Evolutionary conservation across 2,888 invertebrate genomes (phyloP).

Genomic region (Flexamia atlantica): DNA sequence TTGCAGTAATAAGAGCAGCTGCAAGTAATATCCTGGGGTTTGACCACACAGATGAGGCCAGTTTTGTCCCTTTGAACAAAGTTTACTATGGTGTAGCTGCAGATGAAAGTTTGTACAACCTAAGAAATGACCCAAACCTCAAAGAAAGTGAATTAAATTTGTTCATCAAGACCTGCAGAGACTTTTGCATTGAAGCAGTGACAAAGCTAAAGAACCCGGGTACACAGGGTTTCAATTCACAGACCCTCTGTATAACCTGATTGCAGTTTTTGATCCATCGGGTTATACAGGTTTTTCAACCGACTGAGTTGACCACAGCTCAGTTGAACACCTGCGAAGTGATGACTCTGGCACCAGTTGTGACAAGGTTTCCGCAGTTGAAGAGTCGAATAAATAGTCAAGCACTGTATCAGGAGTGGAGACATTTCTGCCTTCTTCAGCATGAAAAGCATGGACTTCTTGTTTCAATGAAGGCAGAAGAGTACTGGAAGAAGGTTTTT

Average conservation of each 20-base stretch:
- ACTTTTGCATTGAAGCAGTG: slow-evolving; percentile 46
- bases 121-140: slow-evolving; percentile 50
- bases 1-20: neutral
- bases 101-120: slow-evolving; percentile 31
- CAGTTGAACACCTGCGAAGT: slow-evolving; percentile 35
- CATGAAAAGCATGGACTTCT: slow-evolving; percentile 26
- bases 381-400: slow-evolving; percentile 40
- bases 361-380: slow-evolving; percentile 54
- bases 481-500: slow-evolving; percentile 60
- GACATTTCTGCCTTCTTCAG: slow-evolving; percentile 53
- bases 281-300: too few relatives aligned
- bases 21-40: slow-evolving; percentile 14
- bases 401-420: slow-evolving; percentile 58
- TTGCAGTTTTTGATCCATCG: slow-evolving; percentile 58
- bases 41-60: slow-evolving; percentile 42
- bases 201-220: slow-evolving; percentile 51
- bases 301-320: too few relatives aligned
- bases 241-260: slow-evolving; percentile 43
- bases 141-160: neutral
- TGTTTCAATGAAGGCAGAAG: slow-evolving; percentile 43
- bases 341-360: slow-evolving; percentile 31
- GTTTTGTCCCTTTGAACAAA: slow-evolving; percentile 37
- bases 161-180: slow-evolving; percentile 45
- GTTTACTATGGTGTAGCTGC: slow-evolving; percentile 43
- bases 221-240: slow-evolving; percentile 59